Base-by-base conservation (phyloP, 2,888 invertebrate species). In the Creontiades dilutus region DNA sequence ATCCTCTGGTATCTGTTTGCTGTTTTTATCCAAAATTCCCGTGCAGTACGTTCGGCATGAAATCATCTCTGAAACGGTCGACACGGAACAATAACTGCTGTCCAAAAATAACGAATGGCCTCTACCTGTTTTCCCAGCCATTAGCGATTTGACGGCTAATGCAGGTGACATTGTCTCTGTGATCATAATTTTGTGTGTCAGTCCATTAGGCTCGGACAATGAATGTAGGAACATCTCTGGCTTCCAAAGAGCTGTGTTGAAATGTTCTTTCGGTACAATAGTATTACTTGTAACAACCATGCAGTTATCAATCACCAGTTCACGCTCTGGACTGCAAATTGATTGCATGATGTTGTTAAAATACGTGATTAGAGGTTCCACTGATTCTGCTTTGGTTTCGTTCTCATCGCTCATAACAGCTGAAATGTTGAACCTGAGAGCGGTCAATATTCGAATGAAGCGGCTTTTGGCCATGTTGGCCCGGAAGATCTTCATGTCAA, bases 161-260 rank as follows among this genome's bases (percentile, higher is more conserved):
- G 27, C 7, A 46, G 37, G 12, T 9, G 76, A 78, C 27, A 88
- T 13, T 2, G 27, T 11, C 27, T 55, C 88, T 7, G 52, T 27
- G 13, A 88, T 61, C 11, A 88, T 16, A 23, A 88, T 37, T 48
- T 80, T 78, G 16, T 88, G 88, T 16, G 78, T 55, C n/a, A 88
- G 57, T 13, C 88, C 88, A n/a, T 88, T 88, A 55, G 88, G 88
- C 37, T 88, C 88, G 28, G 78, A 88, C n/a, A 88, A 46, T 16
- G 88, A 78, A 27, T 88, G 88, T n/a, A 88, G 4, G 16, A 46
- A 55, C 68, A 88, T 37, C 19, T 78, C 37, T 2, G 88, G 88
- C 61, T 88, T 88, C 46, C 47, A 23, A 28, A 88, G 78, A 5
- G 52, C 27, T 12, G 68, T 13, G 55, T 80, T 78, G 28, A 80